Evolutionary conservation across 1,140 invertebrate genomes (phyloP).

Genomic region (Acyrthosiphon pisum): DNA sequence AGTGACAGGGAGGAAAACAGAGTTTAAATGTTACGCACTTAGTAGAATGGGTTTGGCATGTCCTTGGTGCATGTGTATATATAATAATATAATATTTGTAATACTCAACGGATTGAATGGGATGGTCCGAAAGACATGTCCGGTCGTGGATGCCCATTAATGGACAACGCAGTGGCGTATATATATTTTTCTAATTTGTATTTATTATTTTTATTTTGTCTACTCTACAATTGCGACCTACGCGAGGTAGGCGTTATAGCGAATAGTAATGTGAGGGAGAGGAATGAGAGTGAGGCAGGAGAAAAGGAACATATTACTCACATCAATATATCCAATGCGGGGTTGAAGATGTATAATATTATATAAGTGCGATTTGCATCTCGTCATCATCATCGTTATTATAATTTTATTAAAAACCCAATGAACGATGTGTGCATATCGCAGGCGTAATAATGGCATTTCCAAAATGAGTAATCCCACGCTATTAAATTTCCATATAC

Average conservation of each 20-base stretch:
- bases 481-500: slow-evolving; percentile 52
- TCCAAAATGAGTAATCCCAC: slow-evolving; percentile 55
- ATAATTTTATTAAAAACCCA: slow-evolving; percentile 17
- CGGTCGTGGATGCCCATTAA: slow-evolving; percentile 53
- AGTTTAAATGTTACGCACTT: background rate
- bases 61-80: slow-evolving; percentile 6
- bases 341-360: background rate
- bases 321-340: background rate
- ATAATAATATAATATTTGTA: slow-evolving; percentile 10
- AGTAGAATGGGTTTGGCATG: slow-evolving; percentile 43
- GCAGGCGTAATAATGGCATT: slow-evolving; percentile 33
- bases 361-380: background rate
- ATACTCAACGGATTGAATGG: slow-evolving; percentile 21
- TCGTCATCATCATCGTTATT: background rate
- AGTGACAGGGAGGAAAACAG: background rate
- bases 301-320: background rate
- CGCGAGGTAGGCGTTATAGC: background rate
- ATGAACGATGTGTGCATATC: background rate
- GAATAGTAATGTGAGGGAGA: background rate
- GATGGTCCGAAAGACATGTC: slow-evolving; percentile 57
- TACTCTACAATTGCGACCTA: slow-evolving; percentile 21
- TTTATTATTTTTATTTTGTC: slow-evolving; percentile 28
- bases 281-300: background rate
- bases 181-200: slow-evolving; percentile 21
- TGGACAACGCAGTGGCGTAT: background rate